These are phyloP conservation scores for Calyptomena viridis DNA, from an alignment of 2,113 vertebrate genomes.

Conservation along the genomic window DNA sequence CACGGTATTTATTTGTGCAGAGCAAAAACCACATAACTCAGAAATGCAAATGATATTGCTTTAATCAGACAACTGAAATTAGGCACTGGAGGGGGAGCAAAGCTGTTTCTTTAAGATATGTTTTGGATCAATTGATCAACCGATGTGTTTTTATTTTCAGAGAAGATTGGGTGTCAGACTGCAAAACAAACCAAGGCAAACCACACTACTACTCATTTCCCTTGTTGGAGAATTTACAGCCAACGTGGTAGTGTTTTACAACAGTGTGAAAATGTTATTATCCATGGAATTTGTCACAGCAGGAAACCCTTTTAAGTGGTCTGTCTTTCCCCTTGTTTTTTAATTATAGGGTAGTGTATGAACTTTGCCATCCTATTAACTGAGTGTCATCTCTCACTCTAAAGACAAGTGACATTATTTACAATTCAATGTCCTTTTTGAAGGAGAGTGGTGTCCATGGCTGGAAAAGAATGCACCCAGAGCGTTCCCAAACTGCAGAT, in stretches of 20 bases:
- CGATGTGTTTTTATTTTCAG: background rate
- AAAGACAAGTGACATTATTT: background rate
- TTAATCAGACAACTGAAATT: conserved; percentile 51
- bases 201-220: background rate
- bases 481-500: background rate
- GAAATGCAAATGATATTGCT: conserved; percentile 51
- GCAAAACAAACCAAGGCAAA: background rate
- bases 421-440: background rate
- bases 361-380: conserved; percentile 30
- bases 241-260: background rate
- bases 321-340: conserved; percentile 17
- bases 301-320: conserved; percentile 6
- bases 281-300: conserved; percentile 15
- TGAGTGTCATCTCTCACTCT: background rate
- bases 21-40: conserved; percentile 23
- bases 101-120: conserved; percentile 33
- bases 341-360: background rate
- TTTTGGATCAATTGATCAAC: background rate
- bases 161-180: background rate
- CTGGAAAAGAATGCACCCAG: background rate
- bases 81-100: background rate
- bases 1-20: conserved; percentile 12
- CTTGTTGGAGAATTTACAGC: conserved; percentile 18
- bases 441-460: background rate
- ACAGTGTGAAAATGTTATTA: background rate